These are phyloP conservation scores for Channallabes apus DNA, from an alignment of 2,797 vertebrate genomes.

Conservation along the genomic window DNA sequence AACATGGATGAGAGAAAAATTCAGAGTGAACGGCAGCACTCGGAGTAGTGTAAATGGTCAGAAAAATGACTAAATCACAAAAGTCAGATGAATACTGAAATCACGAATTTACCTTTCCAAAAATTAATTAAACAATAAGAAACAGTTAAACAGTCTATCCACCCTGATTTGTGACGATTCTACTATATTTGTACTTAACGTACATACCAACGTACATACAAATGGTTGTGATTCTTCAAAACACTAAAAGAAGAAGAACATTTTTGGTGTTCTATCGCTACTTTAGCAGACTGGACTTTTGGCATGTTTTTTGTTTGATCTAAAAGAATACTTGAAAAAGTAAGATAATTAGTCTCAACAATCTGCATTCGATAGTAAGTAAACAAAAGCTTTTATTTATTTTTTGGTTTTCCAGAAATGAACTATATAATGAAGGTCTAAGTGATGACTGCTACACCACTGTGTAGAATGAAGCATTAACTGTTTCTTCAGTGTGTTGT, in stretches of 20 bases:
- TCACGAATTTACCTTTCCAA: not conserved
- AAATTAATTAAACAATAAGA: not conserved
- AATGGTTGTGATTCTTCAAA: not conserved
- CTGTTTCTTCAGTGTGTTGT: conserved; percentile 62
- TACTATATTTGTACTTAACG: not conserved
- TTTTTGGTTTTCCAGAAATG: not conserved
- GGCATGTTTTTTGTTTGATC: no score
- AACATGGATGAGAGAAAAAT: not conserved
- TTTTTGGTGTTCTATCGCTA: not conserved
- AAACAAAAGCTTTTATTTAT: not conserved
- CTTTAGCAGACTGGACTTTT: not conserved
- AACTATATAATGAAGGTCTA: not conserved
- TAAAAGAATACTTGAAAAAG: not conserved
- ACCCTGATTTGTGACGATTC: not conserved
- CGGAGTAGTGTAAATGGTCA: not conserved
- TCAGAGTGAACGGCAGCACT: conserved; percentile 8
- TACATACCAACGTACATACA: no score
- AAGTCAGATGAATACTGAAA: conserved; percentile 5
- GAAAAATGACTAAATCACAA: not conserved
- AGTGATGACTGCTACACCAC: conserved; percentile 9
- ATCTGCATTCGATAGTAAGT: not conserved
- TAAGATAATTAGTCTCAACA: not conserved
- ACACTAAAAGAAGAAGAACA: not conserved
- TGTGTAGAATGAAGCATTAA: conserved; percentile 6
- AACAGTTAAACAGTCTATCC: not conserved